These are phyloP conservation scores for Danionella dracula DNA, from an alignment of 2,797 vertebrate species.

Conservation along the genomic window DNA sequence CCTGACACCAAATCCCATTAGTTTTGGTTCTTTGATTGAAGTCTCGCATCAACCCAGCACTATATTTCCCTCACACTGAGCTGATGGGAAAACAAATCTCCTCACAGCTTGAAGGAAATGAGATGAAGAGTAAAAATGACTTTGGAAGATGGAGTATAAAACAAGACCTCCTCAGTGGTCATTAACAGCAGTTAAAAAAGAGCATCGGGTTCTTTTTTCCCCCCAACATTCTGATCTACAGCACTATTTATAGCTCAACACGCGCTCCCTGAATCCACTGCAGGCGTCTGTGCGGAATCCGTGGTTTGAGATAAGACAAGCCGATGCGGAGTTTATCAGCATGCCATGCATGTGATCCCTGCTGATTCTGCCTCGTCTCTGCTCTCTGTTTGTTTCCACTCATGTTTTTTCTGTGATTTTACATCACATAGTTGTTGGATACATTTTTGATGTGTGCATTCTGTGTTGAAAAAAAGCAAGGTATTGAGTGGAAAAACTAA, in stretches of 20 bases:
- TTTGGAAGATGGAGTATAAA: not conserved
- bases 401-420: not conserved
- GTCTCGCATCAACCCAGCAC: constrained; percentile 6
- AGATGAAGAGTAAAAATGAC: not conserved
- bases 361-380: constrained; percentile 13
- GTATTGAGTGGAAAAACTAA: constrained; percentile 25
- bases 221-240: constrained; percentile 25
- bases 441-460: not conserved
- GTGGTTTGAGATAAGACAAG: constrained; percentile 28
- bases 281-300: constrained; percentile 29
- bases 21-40: constrained; percentile 32
- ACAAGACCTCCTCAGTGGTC: constrained; percentile 11
- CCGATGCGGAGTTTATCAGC: constrained; percentile 8
- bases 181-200: constrained; percentile 34
- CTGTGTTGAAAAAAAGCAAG: constrained; percentile 11
- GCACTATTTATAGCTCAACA: constrained; percentile 32
- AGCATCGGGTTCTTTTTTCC: not conserved
- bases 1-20: constrained; percentile 21
- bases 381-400: constrained; percentile 3
- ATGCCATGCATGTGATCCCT: constrained; percentile 32
- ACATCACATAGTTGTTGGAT: too few relatives aligned
- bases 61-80: constrained; percentile 5
- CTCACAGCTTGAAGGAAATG: not conserved
- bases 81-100: constrained; percentile 11
- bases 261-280: constrained; percentile 3